Conservation (phyloP, 2,113 vertebrate species). For the Paedocypris sp. region DNA sequence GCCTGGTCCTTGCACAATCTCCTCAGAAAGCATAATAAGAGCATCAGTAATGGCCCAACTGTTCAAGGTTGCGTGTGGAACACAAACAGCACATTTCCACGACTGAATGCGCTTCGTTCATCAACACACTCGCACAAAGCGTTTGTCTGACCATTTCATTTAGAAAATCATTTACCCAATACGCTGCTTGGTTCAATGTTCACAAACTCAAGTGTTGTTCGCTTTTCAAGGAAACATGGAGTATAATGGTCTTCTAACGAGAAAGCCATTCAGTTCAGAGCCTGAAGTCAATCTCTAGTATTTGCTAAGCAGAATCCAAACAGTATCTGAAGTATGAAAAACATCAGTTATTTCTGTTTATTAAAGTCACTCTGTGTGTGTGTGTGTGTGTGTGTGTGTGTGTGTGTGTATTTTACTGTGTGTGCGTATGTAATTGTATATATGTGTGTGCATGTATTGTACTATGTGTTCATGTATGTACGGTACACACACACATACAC, state of each 20-base stretch:
- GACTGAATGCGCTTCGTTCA: constrained; percentile 3
- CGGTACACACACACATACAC: too few species aligned
- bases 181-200: not conserved
- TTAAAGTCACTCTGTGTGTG: too few species aligned
- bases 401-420: too few species aligned
- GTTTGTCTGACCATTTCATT: not conserved
- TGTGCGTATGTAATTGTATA: too few species aligned
- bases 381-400: too few species aligned
- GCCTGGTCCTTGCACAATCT: not conserved
- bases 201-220: not conserved
- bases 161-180: not conserved
- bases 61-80: constrained; percentile 7
- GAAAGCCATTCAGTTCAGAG: not conserved
- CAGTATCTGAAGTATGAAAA: too few species aligned
- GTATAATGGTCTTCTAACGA: not conserved
- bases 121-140: constrained; percentile 1
- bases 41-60: too few species aligned
- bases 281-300: not conserved
- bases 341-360: too few species aligned
- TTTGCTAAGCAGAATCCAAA: not conserved
- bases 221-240: constrained; percentile 1
- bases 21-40: not conserved
- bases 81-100: not conserved
- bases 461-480: too few species aligned
- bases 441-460: too few species aligned